Base-by-base conservation (phyloP, 1,140 invertebrate species). In the Trichoplusia ni region DNA sequence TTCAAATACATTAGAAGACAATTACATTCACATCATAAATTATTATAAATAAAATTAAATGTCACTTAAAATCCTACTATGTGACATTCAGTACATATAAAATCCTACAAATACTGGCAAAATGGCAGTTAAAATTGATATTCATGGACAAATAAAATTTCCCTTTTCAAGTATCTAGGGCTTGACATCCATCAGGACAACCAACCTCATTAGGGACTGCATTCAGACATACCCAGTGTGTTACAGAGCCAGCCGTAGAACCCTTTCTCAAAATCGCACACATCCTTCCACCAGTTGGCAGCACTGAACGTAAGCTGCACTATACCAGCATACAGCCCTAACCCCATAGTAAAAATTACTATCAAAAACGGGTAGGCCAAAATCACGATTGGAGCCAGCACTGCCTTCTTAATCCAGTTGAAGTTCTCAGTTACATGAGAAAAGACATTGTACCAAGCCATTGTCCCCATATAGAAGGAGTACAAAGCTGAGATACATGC, bases 221-320 rank as follows among this genome's bases (percentile, higher is more conserved):
- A 96, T 73, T 95, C 94, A 51, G 94, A 93, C 64, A 95, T 85
- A 64, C 92, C 92, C 16, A 95, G 70, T 35, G 92, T 88, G 35
- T 92, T 92, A 84, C 95, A 96, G 25, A 95, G 84, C 95, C 95
- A 95, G 19, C 95, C 95, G 77, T 95, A 96, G 84, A 95, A 95
- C 0, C 95, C 95, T 86, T 96, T 96, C 66, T 96, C 95, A 75
- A 94, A 93, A 85, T 96, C 95, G 58, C 92, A 92, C 5, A 95
- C 92, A 87, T 95, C 94, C 67, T 93, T 93, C 71, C 91, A 91
- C 95, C 95, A 96, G 44, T 92, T 92, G 25, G 91, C 91, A 53
- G 92, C 94, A 73, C 92, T 93, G 83, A 94, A 93, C 1, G 95
- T 95, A 8, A 96, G 77, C 73, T 95, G 95, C 19, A 92, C 91